These are phyloP conservation scores for Leptestheria dahalacensis DNA, from an alignment of 1,140 invertebrate genomes.

Conservation along the genomic window DNA sequence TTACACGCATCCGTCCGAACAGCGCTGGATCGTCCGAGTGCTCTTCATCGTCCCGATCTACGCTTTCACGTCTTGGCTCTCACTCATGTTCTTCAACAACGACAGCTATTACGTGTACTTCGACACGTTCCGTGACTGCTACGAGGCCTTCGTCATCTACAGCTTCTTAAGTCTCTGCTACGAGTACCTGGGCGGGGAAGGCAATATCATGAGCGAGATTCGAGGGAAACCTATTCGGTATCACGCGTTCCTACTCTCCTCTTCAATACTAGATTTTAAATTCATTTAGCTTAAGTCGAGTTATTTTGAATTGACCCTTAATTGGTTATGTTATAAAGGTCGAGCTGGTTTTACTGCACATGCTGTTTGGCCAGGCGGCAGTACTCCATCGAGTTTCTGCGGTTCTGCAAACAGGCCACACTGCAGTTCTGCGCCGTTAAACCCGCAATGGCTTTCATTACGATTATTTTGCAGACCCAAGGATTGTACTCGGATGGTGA, in stretches of 20 bases:
- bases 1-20: constrained; percentile 80
- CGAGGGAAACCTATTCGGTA: constrained; percentile 86
- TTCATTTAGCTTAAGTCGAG: no score
- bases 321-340: no score
- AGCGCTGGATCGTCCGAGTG: constrained; percentile 97
- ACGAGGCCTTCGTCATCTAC: constrained; percentile 99
- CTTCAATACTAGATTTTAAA: no score
- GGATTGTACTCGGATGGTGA: constrained; percentile 79
- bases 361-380: constrained; percentile 91
- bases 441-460: constrained; percentile 94
- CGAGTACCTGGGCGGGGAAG: constrained; percentile 94
- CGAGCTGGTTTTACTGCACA: constrained; percentile 85
- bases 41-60: constrained; percentile 99
- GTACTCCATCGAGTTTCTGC: constrained; percentile 95
- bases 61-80: constrained; percentile 95
- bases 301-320: no score
- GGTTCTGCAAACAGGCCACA: constrained; percentile 99
- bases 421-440: constrained; percentile 98
- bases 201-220: constrained; percentile 98
- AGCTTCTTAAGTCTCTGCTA: constrained; percentile 98
- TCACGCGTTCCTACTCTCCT: no score
- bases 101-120: constrained; percentile 98
- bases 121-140: constrained; percentile 96
- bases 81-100: constrained; percentile 91
- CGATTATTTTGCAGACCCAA: constrained; percentile 87